Percentiles rank a stretch among this genome's conserved stretches.
Conservation (phyloP, 2,888 invertebrate genomes). For the Apamea monoglypha region DNA sequence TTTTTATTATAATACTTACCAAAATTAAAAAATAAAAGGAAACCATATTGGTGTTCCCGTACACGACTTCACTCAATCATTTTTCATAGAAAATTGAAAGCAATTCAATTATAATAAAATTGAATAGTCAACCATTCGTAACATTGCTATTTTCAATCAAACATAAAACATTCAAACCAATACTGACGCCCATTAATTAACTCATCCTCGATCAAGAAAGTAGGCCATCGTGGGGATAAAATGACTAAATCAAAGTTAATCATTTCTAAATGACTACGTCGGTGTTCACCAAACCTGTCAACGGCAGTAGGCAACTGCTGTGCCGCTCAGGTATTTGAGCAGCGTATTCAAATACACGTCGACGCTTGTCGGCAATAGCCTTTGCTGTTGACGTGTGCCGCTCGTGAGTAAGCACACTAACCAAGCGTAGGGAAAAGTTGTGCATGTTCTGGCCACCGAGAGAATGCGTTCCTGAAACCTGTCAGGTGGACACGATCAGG, state of each 20-base stretch:
- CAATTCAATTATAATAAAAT: constrained; percentile 48
- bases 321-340: too few species aligned
- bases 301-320: too few species aligned
- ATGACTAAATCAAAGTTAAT: background rate
- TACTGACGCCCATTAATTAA: background rate
- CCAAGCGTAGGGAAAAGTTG: background rate
- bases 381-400: too few species aligned
- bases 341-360: too few species aligned
- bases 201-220: background rate
- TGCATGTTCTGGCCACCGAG: background rate
- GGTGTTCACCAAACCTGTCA: background rate
- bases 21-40: constrained; percentile 51
- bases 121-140: constrained; percentile 44
- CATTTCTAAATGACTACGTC: background rate
- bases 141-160: constrained; percentile 41
- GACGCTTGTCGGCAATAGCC: too few species aligned
- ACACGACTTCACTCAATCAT: constrained; percentile 28
- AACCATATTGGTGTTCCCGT: constrained; percentile 41
- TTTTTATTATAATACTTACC: constrained; percentile 37
- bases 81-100: constrained; percentile 20
- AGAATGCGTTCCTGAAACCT: background rate
- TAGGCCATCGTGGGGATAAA: background rate
- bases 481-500: background rate
- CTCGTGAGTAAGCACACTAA: too few species aligned
- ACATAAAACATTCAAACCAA: background rate